A percentile compares a stretch with the other conserved stretches of the same genome.
phyloP scores from a whole-genome alignment of 2,888 invertebrate genomes.

The Norana najaformis region DNA sequence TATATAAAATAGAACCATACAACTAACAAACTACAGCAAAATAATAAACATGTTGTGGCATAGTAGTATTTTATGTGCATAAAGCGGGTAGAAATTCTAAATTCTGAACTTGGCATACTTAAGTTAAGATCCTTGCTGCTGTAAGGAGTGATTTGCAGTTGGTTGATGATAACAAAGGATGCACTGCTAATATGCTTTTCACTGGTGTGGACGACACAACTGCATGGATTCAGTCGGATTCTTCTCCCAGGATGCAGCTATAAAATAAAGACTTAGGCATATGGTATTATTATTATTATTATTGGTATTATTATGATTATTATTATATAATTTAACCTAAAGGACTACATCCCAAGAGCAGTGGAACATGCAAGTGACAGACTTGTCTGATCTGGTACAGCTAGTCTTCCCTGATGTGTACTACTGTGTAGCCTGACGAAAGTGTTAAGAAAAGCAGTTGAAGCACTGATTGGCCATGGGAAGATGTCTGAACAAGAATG shows the following conservation, averaged over 20 bases:
- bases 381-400: too few species aligned
- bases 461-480: too few species aligned
- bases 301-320: too few species aligned
- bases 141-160: not conserved
- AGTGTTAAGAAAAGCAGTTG: too few species aligned
- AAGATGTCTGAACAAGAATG: too few species aligned
- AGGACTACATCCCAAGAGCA: too few species aligned
- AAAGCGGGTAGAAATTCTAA: not conserved
- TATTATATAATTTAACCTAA: too few species aligned
- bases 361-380: too few species aligned
- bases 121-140: not conserved
- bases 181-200: not conserved
- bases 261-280: not conserved
- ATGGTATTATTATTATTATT: too few species aligned
- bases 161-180: conserved; percentile 21
- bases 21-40: not conserved
- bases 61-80: not conserved
- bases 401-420: too few species aligned
- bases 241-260: conserved; percentile 2
- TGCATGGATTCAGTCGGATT: not conserved
- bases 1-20: not conserved
- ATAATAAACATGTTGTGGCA: not conserved
- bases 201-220: not conserved
- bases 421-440: too few species aligned
- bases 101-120: not conserved